A percentile compares a stretch with the other conserved stretches of the same genome.
Evolutionary conservation across 2,797 vertebrate species (phyloP).

Genomic region (Philypnodon macrostomus): DNA sequence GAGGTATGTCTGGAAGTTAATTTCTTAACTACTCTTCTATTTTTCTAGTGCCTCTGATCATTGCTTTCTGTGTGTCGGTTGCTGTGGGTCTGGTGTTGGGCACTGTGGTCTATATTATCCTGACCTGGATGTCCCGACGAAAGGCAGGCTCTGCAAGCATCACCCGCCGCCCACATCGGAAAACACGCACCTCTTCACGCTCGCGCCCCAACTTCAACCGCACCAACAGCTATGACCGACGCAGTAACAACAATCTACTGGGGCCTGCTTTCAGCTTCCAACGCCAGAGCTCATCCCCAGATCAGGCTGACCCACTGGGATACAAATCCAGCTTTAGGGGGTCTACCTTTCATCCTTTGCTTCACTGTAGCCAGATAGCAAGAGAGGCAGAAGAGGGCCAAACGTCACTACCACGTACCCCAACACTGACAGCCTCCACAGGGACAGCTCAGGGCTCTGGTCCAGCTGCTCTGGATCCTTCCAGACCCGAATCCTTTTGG

Average conservation of each 20-base stretch:
- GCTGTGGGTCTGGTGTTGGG: conserved; percentile 87
- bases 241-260: conserved; percentile 88
- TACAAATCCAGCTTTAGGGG: conserved; percentile 92
- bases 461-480: conserved; percentile 58
- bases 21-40: conserved; percentile 12
- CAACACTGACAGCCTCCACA: conserved; percentile 61
- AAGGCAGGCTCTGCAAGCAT: conserved; percentile 88
- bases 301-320: conserved; percentile 84
- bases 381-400: conserved; percentile 88
- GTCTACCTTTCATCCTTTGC: conserved; percentile 94
- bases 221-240: conserved; percentile 84
- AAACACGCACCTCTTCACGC: conserved; percentile 67
- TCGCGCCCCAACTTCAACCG: conserved; percentile 87
- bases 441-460: conserved; percentile 54
- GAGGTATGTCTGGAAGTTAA: background rate
- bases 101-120: conserved; percentile 82
- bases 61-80: conserved; percentile 92
- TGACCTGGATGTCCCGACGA: conserved; percentile 87
- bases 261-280: conserved; percentile 92
- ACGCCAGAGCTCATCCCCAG: conserved; percentile 84
- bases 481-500: conserved; percentile 88
- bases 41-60: conserved; percentile 82
- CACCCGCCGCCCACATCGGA: conserved; percentile 81
- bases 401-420: conserved; percentile 82
- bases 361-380: conserved; percentile 88